Conservation (phyloP, 2,797 vertebrate genomes). For the Alosa sapidissima region DNA sequence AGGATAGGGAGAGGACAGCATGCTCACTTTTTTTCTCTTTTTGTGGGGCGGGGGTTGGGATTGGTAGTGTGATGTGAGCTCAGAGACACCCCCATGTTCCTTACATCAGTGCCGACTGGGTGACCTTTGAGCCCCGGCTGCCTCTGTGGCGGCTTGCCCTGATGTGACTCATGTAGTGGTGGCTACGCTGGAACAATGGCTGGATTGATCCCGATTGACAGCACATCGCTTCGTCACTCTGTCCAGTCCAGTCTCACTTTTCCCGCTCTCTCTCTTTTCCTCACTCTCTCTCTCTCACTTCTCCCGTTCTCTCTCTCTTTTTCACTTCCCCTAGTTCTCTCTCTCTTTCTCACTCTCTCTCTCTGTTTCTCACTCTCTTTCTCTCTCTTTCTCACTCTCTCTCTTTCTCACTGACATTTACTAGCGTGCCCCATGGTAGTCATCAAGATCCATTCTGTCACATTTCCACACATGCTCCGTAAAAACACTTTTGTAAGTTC, state of each 20-base stretch:
- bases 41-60: background rate
- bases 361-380: background rate
- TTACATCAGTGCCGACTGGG: background rate
- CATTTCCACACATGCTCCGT: background rate
- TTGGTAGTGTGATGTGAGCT: background rate
- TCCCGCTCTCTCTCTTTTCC: background rate
- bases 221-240: background rate
- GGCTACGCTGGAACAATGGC: conserved; percentile 18
- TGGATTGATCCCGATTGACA: background rate
- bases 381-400: background rate
- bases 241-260: background rate
- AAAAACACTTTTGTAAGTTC: background rate
- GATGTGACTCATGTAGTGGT: background rate
- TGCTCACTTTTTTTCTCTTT: background rate
- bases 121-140: background rate
- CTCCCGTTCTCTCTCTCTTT: background rate
- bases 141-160: background rate
- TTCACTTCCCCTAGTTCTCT: background rate
- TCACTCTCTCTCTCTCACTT: background rate
- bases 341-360: background rate
- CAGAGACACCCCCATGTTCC: background rate
- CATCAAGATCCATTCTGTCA: background rate
- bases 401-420: background rate
- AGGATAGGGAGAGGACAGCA: background rate
- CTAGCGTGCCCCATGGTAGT: background rate